Evolutionary conservation across 2,888 invertebrate species (phyloP).

Genomic region (Linnaemya vulpina): DNA sequence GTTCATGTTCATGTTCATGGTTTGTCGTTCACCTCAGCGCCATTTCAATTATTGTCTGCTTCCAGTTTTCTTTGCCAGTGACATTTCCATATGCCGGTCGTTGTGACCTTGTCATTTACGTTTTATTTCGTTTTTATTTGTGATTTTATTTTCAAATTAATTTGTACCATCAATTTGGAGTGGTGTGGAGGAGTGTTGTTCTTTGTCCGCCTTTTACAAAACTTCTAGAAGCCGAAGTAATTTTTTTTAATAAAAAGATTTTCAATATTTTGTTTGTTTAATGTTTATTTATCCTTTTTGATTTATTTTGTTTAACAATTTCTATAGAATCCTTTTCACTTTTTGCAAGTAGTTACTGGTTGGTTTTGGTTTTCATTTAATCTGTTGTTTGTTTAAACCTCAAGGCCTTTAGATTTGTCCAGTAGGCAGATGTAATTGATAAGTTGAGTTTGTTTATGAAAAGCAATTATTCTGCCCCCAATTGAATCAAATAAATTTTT

Average conservation of each 20-base stretch:
- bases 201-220: background rate
- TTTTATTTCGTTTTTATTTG: conserved; percentile 17
- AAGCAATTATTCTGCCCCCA: conserved; percentile 8
- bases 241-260: background rate
- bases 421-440: conserved; percentile 14
- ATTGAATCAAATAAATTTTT: conserved; percentile 17
- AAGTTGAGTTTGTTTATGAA: conserved; percentile 21
- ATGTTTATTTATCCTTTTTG: conserved; percentile 36
- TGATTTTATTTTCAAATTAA: conserved; percentile 29
- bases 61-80: conserved; percentile 30
- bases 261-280: no score
- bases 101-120: conserved; percentile 64
- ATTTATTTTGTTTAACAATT: no score
- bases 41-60: conserved; percentile 62
- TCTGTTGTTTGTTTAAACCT: conserved; percentile 27
- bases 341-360: conserved; percentile 23
- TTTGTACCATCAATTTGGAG: conserved; percentile 20
- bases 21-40: conserved; percentile 72
- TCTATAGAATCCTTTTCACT: conserved; percentile 38
- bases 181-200: background rate
- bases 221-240: no score
- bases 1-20: conserved; percentile 80
- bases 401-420: conserved; percentile 34
- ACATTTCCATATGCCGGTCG: conserved; percentile 31
- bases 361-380: conserved; percentile 28